Percentiles rank a stretch among this genome's conserved stretches.
Conservation (phyloP, 2,888 invertebrate genomes). For the Calliphora vomitoria region DNA sequence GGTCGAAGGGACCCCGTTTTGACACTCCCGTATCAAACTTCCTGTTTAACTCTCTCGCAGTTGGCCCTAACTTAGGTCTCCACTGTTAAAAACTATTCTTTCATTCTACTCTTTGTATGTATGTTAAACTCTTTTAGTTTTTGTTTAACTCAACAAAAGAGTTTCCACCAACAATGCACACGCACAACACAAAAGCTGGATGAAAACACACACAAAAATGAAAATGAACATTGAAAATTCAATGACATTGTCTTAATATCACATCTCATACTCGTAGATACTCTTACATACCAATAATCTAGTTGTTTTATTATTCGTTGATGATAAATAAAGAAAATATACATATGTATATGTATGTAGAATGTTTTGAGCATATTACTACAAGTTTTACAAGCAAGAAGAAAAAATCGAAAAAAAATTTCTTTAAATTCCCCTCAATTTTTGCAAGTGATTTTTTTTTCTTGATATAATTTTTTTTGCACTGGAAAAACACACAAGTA, state of each 20-base stretch:
- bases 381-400: slow-evolving; percentile 51
- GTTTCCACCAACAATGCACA: slow-evolving; percentile 8
- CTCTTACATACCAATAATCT: slow-evolving; percentile 20
- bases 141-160: slow-evolving; percentile 37
- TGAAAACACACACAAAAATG: not conserved
- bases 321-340: slow-evolving; percentile 45
- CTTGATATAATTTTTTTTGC: not conserved
- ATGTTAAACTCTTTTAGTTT: not conserved
- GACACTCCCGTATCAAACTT: not conserved
- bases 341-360: slow-evolving; percentile 12
- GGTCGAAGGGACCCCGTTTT: too few relatives aligned
- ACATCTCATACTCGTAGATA: slow-evolving; percentile 24
- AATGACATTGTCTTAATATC: slow-evolving; percentile 67
- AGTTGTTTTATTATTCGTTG: slow-evolving; percentile 43
- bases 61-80: slow-evolving; percentile 35
- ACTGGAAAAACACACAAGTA: slow-evolving; percentile 17
- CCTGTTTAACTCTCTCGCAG: not conserved
- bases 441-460: slow-evolving; percentile 55
- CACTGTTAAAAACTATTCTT: not conserved
- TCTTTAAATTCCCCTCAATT: slow-evolving; percentile 23
- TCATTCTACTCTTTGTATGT: not conserved
- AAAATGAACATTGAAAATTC: slow-evolving; percentile 59
- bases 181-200: not conserved
- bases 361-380: slow-evolving; percentile 61
- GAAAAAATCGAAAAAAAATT: slow-evolving; percentile 1